These are phyloP conservation scores for Pangasius sanitwongsei DNA, from an alignment of 2,797 vertebrate genomes.

Conservation along the genomic window DNA sequence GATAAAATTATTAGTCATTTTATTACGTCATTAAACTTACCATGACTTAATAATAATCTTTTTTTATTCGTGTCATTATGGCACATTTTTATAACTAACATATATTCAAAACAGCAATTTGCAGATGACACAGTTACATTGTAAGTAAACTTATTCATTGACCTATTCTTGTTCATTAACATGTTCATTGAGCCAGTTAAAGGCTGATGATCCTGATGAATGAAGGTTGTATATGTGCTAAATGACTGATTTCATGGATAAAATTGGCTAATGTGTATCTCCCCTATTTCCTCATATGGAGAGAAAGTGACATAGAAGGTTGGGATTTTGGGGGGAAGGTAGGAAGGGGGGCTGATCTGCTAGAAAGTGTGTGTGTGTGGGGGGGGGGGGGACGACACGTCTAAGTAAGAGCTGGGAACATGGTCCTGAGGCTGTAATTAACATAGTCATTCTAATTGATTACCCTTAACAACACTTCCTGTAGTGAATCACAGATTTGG, in stretches of 20 bases:
- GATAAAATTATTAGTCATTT: background rate
- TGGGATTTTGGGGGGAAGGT: background rate
- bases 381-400: background rate
- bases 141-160: background rate
- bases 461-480: constrained; percentile 67
- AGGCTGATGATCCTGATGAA: background rate
- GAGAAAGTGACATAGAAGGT: constrained; percentile 12
- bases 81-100: background rate
- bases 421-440: constrained; percentile 72
- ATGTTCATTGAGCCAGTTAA: background rate
- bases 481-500: constrained; percentile 65
- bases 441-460: constrained; percentile 70
- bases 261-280: background rate
- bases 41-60: background rate
- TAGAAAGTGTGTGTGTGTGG: too few species aligned
- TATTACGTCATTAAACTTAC: background rate
- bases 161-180: background rate
- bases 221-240: background rate
- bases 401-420: constrained; percentile 44
- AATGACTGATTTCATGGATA: constrained; percentile 2
- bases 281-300: constrained; percentile 14
- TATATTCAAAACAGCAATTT: background rate
- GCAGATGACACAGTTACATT: background rate
- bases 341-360: background rate
- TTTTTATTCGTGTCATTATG: background rate